Base-by-base conservation (phyloP, 2,888 invertebrate genomes). In the Chalcosyrphus nemorum region DNA sequence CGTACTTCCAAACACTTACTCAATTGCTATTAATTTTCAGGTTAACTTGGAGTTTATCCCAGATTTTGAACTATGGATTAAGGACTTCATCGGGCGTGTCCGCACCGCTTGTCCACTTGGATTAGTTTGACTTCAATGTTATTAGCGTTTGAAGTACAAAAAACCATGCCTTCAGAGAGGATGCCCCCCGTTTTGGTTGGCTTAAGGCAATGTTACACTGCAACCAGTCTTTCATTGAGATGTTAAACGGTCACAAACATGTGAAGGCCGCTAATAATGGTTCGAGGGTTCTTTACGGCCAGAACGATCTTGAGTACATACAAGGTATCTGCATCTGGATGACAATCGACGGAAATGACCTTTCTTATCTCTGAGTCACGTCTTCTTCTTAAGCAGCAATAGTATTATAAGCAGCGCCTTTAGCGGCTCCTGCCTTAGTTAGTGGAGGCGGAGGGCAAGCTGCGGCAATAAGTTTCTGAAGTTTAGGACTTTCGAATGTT, bases 181-280 rank as follows among this genome's bases (percentile, higher is more conserved):
- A 98, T 93, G 59, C 98, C 98, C 86, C 98, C 93, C 95, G 99
- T 97, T 93, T 98, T 99, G 11, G 97, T 97, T 38, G 99, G 95
- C 92, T 99, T 99, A 59, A 99, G 93, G 92, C 99, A 99, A 88
- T 98, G 98, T 59, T 99, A 92, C 2, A 99, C 97, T 3, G 99
- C 96, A 4, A 98, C 99, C 91, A 96, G 93, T 77, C 97, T 94
- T 88, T 97, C 94, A 89, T 95, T 93, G 95, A 99, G 96, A 92
- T 98, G 95, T 89, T 98, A 97, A 65, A 97, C 93, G 9, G 97
- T 95, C 15, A 98, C 95, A 92, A 94, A 97, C 89, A 97, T 97
- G 0, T 98, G 99, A 86, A 99, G 93, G 0, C 99, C 99, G 88
- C 98, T 98, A 86, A 96, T 95, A 75, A 96, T 92, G 24, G 95